A percentile compares a stretch with the other conserved stretches of the same genome.
Evolutionary conservation across 2,113 vertebrate genomes (phyloP).

Genomic region (Narcine bancroftii): DNA sequence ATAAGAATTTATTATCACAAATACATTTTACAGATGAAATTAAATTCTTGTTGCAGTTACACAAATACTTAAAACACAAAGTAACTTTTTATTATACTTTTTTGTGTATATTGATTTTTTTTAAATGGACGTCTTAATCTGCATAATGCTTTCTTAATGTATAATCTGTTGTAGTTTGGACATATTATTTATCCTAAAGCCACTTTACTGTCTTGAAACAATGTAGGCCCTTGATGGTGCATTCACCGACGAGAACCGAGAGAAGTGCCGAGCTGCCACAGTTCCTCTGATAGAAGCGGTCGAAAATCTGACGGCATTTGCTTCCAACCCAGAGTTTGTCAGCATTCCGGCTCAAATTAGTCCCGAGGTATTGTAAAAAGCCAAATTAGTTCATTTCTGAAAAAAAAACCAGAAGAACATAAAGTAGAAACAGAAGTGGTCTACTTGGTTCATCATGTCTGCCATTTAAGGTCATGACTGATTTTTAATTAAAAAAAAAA

Average conservation of each 20-base stretch:
- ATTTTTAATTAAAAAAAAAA: no score
- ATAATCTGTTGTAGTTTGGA: no score
- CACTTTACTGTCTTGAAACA: not conserved
- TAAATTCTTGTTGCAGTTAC: no score
- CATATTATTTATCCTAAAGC: not conserved
- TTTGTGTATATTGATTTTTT: not conserved
- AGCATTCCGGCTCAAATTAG: conserved; percentile 91
- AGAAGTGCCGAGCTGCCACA: conserved; percentile 78
- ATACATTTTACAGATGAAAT: no score
- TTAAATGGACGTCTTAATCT: not conserved
- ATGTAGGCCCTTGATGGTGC: conserved; percentile 82
- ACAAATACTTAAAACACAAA: no score
- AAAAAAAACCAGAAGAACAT: no score
- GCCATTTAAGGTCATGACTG: no score
- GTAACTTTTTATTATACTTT: no score
- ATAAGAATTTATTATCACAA: no score
- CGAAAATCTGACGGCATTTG: conserved; percentile 90
- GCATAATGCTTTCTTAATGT: not conserved
- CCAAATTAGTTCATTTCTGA: not conserved
- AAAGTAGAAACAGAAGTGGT: no score
- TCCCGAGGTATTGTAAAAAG: conserved; percentile 63
- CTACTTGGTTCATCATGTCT: no score
- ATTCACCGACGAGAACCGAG: conserved; percentile 83
- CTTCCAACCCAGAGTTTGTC: conserved; percentile 90
- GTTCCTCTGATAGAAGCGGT: conserved; percentile 88